These are phyloP conservation scores for Capromys pilorides DNA, from an alignment of 2,797 vertebrate genomes.

Conservation along the genomic window DNA sequence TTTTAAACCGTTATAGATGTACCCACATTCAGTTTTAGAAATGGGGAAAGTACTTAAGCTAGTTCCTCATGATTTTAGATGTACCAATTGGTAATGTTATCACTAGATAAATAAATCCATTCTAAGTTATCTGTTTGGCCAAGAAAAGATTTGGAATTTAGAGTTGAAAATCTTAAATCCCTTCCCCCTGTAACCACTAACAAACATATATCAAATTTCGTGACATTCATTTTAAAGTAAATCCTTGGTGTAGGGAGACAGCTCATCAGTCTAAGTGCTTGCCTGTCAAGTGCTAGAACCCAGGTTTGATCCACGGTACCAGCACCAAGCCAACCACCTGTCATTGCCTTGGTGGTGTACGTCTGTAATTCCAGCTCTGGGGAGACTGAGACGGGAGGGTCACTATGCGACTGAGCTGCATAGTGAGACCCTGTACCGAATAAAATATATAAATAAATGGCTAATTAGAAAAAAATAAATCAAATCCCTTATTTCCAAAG, in stretches of 20 bases:
- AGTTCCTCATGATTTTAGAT: neutral
- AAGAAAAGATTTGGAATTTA: neutral
- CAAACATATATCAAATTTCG: neutral
- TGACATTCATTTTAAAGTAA: neutral
- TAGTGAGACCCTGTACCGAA: too few species aligned
- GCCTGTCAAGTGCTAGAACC: too few species aligned
- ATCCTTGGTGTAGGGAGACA: neutral
- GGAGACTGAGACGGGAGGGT: too few species aligned
- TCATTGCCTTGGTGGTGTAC: too few species aligned
- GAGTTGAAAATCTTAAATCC: neutral
- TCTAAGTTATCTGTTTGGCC: neutral
- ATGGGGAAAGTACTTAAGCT: neutral
- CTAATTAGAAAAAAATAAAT: too few species aligned
- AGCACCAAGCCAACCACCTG: too few species aligned
- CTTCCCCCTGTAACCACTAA: neutral
- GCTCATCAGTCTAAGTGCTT: too few species aligned
- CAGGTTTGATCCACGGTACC: too few species aligned
- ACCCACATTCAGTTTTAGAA: neutral
- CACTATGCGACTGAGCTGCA: too few species aligned
- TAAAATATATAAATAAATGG: too few species aligned
- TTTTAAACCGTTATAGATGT: neutral
- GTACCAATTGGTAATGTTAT: neutral
- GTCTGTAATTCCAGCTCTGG: too few species aligned
- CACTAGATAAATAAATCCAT: neutral
- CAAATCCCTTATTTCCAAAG: neutral